Conservation (phyloP, 23 tunicate species). For the Oikopleura albicans region DNA sequence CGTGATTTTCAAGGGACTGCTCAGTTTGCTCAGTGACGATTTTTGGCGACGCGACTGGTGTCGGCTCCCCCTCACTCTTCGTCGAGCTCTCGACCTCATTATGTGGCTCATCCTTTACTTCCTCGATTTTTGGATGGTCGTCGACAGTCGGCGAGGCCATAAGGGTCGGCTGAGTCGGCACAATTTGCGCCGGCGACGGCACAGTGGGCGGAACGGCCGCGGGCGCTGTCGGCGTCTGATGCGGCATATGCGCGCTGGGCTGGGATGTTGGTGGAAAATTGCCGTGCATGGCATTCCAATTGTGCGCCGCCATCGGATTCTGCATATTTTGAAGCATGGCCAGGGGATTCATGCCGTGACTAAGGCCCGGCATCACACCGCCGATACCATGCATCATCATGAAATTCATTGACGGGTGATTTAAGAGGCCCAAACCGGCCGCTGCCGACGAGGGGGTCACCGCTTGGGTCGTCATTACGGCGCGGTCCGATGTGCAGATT, state of each 20-base stretch:
- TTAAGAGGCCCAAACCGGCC: background rate
- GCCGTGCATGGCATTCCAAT: background rate
- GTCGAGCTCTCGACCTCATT: background rate
- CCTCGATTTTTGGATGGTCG: background rate
- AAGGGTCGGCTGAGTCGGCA: background rate
- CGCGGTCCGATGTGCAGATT: background rate
- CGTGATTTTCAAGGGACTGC: background rate
- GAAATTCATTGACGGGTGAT: background rate
- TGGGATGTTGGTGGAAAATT: background rate
- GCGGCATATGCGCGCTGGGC: background rate
- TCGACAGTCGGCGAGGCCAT: background rate
- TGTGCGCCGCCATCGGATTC: background rate
- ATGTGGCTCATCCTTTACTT: background rate
- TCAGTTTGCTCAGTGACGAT: background rate
- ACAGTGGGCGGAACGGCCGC: background rate
- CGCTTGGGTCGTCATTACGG: constrained; percentile 11
- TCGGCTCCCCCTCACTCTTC: background rate
- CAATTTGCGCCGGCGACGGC: background rate
- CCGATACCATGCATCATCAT: constrained; percentile 2
- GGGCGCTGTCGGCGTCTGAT: background rate
- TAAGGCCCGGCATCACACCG: background rate
- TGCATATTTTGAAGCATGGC: background rate
- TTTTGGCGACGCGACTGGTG: background rate
- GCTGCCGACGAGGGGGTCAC: background rate
- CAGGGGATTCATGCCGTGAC: background rate